Base-by-base conservation (phyloP, 2,797 vertebrate genomes). In the Crypturellus tataupa region DNA sequence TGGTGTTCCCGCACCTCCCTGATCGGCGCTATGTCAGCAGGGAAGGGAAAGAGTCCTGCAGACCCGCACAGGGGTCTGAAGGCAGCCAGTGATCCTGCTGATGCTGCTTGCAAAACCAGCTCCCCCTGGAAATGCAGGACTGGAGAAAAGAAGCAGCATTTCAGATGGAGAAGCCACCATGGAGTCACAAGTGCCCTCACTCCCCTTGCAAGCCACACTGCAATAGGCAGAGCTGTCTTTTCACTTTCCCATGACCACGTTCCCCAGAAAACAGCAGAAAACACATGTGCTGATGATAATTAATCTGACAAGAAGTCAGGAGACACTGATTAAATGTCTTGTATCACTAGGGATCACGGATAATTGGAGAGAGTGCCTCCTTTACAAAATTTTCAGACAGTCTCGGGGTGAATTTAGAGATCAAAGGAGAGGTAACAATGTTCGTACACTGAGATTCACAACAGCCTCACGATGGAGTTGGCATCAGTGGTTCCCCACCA, bases 261-360 rank as follows among this genome's bases (percentile, higher is more conserved):
- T 91, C 69, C 77, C 42, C 85, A 18, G 12, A 68, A 94, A 95
- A 37, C 65, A 89, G 84, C 94, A 96, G 73, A 83, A 95, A 93
- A 93, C 7, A 10, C 42, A 49, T 5, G 47, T 12, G 47, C 55
- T 89, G 85, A 83, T 9, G 77, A 56, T 81, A 93, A 94, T 92
- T 81, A 91, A 95, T 91, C 85, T 87, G 90, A 94, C 82, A 86
- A 92, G 90, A 44, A 95, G 79, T 94, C 90, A 95, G 93, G 79
- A 96, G 93, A 51, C 46, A 14, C 87, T 60, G 92, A 93, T 93
- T 94, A 95, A 93, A 16, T 4, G 46, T 53, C 90, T 91, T 6
- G 0, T 70, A 91, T 94, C 94, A 23, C 79, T 5, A 70, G 39
- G 76, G 90, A 93, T 94, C 76, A 12, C 1, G 15, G 87, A 78